Evolutionary conservation across 2,888 invertebrate genomes (phyloP), one percentile per base, ranked within the genome.

Genomic region (Minunthozetes semirufus): DNA sequence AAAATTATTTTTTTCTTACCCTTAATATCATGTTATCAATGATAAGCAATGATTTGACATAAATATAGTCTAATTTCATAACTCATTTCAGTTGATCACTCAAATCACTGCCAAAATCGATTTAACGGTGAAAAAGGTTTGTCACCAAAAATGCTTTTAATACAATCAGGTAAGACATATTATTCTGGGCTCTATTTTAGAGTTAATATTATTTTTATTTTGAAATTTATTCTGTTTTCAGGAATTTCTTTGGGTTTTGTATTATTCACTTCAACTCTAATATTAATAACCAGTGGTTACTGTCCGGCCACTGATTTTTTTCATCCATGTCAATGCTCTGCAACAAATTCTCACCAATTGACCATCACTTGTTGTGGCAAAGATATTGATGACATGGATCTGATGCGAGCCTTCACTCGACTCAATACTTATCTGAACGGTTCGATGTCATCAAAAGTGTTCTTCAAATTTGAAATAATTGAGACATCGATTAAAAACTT

Each of bases 381-480:
- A 46, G 11, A 68, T 46, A 68, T 68, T 17, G 42, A 42, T n/a
- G 68, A 68, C 46, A 46, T 46, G 19, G 68, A 68, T 46, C 8
- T 68, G 46, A 22, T 68, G 25, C 42, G 68, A 25, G 68, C 68
- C 15, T 68, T 68, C 42, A 68, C 68, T 42, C 68, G 68, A 68
- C 68, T 68, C 68, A 68, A 68, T 19, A 68, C 68, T n/a, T 68
- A 68, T 46, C 25, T 68, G 4, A 68, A 68, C 68, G 68, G 68
- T 22, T 68, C 68, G 5, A 42, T 46, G 42, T 13, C 42, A 19
- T 68, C 68, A 13, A 68, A 68, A 13, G 22, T 38, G 9, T 68
- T 68, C 33, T 68, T 22, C 68, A 68, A 68, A 46, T 29, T 68
- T 42, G 46, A 68, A 15, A 19, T 68, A 22, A 5, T 19, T 19